Conservation (phyloP, 2,797 vertebrate genomes). For the Hoplostethus atlanticus region DNA sequence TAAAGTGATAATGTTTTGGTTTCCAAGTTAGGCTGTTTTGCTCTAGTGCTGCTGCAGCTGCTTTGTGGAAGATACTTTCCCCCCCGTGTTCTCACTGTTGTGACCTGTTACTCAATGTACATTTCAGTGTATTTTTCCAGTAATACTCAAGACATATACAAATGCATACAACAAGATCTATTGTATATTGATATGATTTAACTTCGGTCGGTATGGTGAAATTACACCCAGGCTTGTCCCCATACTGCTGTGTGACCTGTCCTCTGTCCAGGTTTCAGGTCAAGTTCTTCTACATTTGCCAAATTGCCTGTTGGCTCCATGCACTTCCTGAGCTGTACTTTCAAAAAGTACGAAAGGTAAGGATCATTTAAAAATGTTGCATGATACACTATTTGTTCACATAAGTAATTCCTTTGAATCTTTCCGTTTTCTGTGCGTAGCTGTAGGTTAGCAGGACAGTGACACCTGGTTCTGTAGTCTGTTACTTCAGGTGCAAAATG, state of each 20-base stretch:
- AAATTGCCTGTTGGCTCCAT: slow-evolving; percentile 92
- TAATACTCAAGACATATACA: not conserved
- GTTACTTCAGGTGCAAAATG: not conserved
- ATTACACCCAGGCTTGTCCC: not conserved
- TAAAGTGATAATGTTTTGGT: not conserved
- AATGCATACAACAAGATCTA: not conserved
- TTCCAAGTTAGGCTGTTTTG: not conserved
- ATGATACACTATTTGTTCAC: too few species aligned
- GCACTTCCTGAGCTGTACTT: slow-evolving; percentile 90
- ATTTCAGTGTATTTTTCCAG: not conserved
- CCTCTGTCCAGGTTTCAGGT: slow-evolving; percentile 87
- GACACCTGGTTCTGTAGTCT: not conserved
- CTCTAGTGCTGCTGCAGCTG: not conserved
- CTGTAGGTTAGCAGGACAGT: not conserved
- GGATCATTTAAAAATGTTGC: not conserved
- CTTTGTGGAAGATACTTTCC: not conserved
- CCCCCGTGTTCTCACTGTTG: not conserved
- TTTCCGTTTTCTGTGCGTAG: not conserved
- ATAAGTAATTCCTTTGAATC: not conserved
- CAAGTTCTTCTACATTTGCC: slow-evolving; percentile 93
- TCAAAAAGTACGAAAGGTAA: slow-evolving; percentile 90
- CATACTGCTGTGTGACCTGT: slow-evolving; percentile 37
- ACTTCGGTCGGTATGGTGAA: not conserved
- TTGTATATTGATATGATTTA: slow-evolving; percentile 4
- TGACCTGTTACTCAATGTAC: not conserved